Conservation (phyloP, 2,113 vertebrate species). For the Gorsachius goisagi region DNA sequence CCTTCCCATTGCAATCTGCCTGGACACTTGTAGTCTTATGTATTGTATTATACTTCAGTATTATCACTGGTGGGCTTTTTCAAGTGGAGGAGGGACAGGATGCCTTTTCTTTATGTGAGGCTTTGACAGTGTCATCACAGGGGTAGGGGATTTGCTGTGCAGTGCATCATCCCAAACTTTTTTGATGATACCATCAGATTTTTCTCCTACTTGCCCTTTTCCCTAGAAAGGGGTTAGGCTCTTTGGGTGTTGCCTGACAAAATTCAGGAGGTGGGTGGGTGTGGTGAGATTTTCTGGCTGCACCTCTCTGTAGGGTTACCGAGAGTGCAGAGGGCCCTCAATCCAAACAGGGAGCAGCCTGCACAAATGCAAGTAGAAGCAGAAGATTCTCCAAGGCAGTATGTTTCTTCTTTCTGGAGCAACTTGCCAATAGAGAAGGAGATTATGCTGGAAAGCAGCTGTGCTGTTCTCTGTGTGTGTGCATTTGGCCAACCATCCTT, state of each 20-base stretch:
- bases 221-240: neutral
- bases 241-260: neutral
- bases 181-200: neutral
- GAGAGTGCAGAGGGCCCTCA: neutral
- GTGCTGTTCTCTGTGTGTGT: neutral
- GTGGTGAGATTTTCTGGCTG: constrained; percentile 1
- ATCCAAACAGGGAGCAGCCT: neutral
- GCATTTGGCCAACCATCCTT: neutral
- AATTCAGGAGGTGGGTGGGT: neutral
- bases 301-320: neutral
- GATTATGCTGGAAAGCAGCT: constrained; percentile 10
- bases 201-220: constrained; percentile 8
- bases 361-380: neutral
- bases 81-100: neutral
- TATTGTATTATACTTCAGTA: neutral
- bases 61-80: neutral
- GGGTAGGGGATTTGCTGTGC: neutral
- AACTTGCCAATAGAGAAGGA: neutral
- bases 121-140: neutral
- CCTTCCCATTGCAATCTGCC: neutral
- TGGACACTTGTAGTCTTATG: neutral
- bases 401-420: constrained; percentile 5
- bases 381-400: constrained; percentile 16
- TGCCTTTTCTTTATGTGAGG: neutral
- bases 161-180: neutral